Percentiles rank a stretch among this genome's conserved stretches.
Evolutionary conservation across 2,113 vertebrate species (phyloP).

Genomic region (Camelus dromedarius): DNA sequence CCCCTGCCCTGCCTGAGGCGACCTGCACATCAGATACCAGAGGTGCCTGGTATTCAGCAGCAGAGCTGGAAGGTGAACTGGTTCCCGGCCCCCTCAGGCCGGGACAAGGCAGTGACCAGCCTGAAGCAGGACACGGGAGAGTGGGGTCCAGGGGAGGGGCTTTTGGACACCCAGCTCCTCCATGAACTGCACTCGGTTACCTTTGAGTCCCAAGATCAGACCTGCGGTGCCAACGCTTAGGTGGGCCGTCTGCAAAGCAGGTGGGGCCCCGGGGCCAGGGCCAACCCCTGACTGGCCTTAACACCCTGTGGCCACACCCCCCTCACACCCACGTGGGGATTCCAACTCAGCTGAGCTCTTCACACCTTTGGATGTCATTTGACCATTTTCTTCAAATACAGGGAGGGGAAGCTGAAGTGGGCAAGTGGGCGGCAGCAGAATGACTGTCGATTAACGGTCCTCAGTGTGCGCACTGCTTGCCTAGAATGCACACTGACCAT

Average conservation of each 20-base stretch:
- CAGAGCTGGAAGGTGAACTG: neutral
- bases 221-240: too few relatives aligned
- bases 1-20: neutral
- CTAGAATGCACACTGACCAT: neutral
- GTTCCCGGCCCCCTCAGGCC: too few relatives aligned
- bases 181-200: neutral
- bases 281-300: neutral
- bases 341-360: neutral
- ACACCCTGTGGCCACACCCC: neutral
- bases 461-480: fast-evolving
- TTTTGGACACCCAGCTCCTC: neutral
- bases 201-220: neutral
- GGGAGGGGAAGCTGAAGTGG: neutral
- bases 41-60: neutral
- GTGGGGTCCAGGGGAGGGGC: fast-evolving
- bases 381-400: neutral
- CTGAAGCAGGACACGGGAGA: neutral
- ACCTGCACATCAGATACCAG: neutral
- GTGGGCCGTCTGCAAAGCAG: neutral
- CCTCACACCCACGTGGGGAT: neutral
- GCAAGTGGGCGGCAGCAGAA: neutral
- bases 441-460: fast-evolving
- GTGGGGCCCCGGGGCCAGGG: neutral
- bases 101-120: neutral
- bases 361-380: too few relatives aligned